Base-by-base conservation (phyloP, 2,888 invertebrate species). In the Melieria picta region DNA sequence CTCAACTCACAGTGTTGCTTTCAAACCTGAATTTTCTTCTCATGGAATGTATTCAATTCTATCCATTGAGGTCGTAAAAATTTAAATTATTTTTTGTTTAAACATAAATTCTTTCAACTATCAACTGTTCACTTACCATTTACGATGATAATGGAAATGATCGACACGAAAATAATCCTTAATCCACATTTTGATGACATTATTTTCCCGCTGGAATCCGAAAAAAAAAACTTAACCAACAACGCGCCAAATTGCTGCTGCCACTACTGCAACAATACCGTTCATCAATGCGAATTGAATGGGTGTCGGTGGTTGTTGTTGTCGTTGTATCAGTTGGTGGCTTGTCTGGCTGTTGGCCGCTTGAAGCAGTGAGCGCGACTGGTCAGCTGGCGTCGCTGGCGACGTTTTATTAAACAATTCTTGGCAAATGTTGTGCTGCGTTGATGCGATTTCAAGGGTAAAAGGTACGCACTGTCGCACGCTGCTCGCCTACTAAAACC, bases 141-240 rank as follows among this genome's bases (percentile, higher is more conserved):
- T 86, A 83, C 86, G 83, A 84, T 84, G 86, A 86, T 86, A 84
- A 85, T 85, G 81, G 83, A 85, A 84, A 85, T 84, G 80, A 85
- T 84, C 81, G 82, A 84, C 81, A 82, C 81, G 82, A 85, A 84
- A 83, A 84, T 82, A 81, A 86, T 82, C 79, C 84, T 81, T 83
- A 86, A 85, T 84, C 84, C 86, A 86, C 85, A 86, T 86, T 80
- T 84, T 85, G 86, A 83, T 84, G 86, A 85, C 85, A 86, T 86
- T 84, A 84, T 84, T 79, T 77, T 65, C 56, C 16, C 30, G 30
- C 30, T 30, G 2, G 30, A 30, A 30, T 30, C 30, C 30, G 2
- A 30, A 30, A 30, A 2, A 30, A 30, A 30, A 45, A 65, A 52
- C 60, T 52, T 46, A 55, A 46, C 56, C 65, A 56, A 60, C 45